A percentile compares a stretch with the other conserved stretches of the same genome.
Evolutionary conservation across 2,888 invertebrate genomes (phyloP).

Genomic region (Seira sanloemensis): DNA sequence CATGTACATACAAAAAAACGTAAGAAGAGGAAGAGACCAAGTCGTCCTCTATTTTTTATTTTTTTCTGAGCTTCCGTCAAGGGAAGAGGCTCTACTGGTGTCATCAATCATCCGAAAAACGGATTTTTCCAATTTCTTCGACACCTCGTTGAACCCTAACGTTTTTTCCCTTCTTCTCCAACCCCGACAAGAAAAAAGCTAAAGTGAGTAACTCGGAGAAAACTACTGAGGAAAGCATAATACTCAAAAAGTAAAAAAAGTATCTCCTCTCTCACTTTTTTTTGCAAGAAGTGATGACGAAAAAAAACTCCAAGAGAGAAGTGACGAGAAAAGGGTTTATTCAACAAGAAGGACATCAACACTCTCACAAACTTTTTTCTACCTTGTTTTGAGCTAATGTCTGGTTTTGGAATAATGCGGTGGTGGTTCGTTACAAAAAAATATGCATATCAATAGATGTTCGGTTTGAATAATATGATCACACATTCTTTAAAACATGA

Average conservation of each 20-base stretch:
- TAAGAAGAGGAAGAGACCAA: constrained; percentile 47
- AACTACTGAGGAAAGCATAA: neutral
- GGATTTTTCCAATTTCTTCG: constrained; percentile 71
- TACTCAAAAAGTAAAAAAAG: constrained; percentile 25
- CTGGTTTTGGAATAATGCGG: neutral
- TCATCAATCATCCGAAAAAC: constrained; percentile 72
- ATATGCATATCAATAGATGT: constrained; percentile 56
- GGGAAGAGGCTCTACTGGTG: constrained; percentile 69
- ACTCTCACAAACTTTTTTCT: constrained; percentile 18
- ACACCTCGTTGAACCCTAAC: constrained; percentile 70
- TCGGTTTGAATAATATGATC: neutral
- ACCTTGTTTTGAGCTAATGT: constrained; percentile 2
- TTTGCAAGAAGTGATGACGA: constrained; percentile 3
- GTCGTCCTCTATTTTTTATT: constrained; percentile 25
- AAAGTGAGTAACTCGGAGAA: constrained; percentile 18
- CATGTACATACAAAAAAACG: neutral
- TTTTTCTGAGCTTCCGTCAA: constrained; percentile 46
- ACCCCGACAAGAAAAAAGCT: constrained; percentile 30
- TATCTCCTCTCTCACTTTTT: constrained; percentile 31
- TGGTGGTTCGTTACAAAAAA: constrained; percentile 23
- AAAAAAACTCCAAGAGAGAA: constrained; percentile 30
- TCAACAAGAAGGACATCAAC: constrained; percentile 52
- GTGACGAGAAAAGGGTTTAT: constrained; percentile 38
- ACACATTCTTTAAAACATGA: constrained; percentile 13
- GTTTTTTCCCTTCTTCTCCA: constrained; percentile 28